A percentile compares a stretch with the other conserved stretches of the same genome.
Evolutionary conservation across 2,113 vertebrate genomes (phyloP).

Genomic region (Gorsachius goisagi): DNA sequence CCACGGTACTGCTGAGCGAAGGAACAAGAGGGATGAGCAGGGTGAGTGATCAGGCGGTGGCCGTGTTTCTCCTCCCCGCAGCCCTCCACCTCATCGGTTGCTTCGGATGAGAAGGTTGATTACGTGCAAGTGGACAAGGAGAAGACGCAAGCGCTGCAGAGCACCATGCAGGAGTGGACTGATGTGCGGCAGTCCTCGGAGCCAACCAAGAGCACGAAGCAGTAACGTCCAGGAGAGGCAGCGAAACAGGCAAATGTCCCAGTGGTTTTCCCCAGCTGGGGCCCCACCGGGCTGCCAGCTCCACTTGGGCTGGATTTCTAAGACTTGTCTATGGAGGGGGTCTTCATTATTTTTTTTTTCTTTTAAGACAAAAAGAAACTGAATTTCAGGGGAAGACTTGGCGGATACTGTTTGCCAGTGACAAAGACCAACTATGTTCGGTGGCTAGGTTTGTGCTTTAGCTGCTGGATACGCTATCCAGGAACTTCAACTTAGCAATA

Average conservation of each 20-base stretch:
- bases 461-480: slow-evolving; percentile 34
- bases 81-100: slow-evolving; percentile 94
- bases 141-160: slow-evolving; percentile 96
- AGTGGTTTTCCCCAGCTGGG: background rate
- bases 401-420: slow-evolving; percentile 41
- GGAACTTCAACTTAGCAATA: slow-evolving; percentile 45
- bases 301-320: background rate
- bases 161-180: slow-evolving; percentile 99
- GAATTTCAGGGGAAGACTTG: slow-evolving; percentile 51
- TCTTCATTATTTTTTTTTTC: background rate
- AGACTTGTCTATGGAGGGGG: slow-evolving; percentile 2
- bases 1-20: fast-evolving
- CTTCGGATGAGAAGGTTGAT: slow-evolving; percentile 97
- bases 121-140: slow-evolving; percentile 98
- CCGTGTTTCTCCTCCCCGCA: slow-evolving; percentile 54
- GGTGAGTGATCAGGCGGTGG: background rate
- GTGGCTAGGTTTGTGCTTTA: slow-evolving; percentile 41
- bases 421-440: background rate
- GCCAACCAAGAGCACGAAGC: slow-evolving; percentile 86
- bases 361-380: background rate
- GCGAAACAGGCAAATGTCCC: background rate
- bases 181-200: slow-evolving; percentile 95
- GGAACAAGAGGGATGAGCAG: background rate
- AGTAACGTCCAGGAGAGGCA: background rate
- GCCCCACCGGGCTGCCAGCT: background rate